phyloP scores from a whole-genome alignment of 2,113 vertebrate species.

The Cinclus cinclus region DNA sequence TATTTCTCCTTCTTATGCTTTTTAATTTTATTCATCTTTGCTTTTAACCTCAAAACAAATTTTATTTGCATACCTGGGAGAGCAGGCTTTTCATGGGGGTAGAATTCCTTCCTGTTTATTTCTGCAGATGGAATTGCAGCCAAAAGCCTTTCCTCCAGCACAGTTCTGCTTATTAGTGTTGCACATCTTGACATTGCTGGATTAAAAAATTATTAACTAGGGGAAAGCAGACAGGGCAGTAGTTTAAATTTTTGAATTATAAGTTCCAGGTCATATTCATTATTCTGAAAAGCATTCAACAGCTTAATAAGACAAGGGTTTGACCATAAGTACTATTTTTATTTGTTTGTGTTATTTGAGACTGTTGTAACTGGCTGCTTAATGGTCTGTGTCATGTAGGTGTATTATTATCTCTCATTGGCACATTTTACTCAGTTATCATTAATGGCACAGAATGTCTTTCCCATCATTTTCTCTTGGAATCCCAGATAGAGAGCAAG shows the following conservation, averaged over 20 bases:
- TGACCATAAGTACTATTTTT: constrained; percentile 32
- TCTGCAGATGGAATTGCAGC: background rate
- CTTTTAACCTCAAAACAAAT: background rate
- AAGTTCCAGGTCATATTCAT: constrained; percentile 37
- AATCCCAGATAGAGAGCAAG: constrained; percentile 21
- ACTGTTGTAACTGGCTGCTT: constrained; percentile 33
- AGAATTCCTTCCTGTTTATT: background rate
- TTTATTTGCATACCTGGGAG: background rate
- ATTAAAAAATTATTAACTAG: constrained; percentile 5
- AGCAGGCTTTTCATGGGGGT: background rate
- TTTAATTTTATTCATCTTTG: background rate
- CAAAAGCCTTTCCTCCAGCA: background rate
- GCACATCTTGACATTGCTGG: background rate
- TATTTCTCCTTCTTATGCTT: background rate
- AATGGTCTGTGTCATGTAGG: constrained; percentile 61
- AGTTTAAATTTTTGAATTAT: constrained; percentile 40
- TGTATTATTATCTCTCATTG: constrained; percentile 58
- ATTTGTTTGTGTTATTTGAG: constrained; percentile 48
- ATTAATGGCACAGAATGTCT: constrained; percentile 39
- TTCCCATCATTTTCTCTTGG: constrained; percentile 34
- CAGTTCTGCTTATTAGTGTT: background rate
- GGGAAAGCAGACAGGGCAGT: background rate
- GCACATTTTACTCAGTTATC: constrained; percentile 51
- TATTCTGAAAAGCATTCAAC: constrained; percentile 43
- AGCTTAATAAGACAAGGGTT: constrained; percentile 52